Percentiles rank a stretch among this genome's conserved stretches.
These are phyloP conservation scores for Heliconius eleuchia DNA, from an alignment of 1,140 invertebrate species.

Conservation along the genomic window DNA sequence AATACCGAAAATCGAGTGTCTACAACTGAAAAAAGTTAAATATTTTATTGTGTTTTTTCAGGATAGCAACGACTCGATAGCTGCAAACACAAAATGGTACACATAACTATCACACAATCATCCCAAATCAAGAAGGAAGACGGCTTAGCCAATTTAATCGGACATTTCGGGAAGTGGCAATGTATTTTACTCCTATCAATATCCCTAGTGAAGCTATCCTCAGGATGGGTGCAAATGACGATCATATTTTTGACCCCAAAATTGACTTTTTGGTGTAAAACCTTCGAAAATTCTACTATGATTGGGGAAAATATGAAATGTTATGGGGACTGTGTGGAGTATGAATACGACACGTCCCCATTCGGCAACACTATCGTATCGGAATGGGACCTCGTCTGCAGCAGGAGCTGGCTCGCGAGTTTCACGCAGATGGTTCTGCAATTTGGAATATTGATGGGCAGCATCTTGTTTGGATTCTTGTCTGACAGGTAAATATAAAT, in stretches of 20 bases:
- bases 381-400: constrained; percentile 81
- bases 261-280: constrained; percentile 47
- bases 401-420: constrained; percentile 73
- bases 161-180: constrained; percentile 83
- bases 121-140: constrained; percentile 55
- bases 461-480: constrained; percentile 78
- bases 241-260: constrained; percentile 76
- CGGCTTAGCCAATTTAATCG: constrained; percentile 63
- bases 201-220: constrained; percentile 81
- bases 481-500: constrained; percentile 70
- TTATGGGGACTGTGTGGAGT: constrained; percentile 55
- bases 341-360: constrained; percentile 70
- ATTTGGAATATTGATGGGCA: constrained; percentile 80
- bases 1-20: no score
- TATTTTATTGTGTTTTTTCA: not conserved
- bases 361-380: constrained; percentile 79
- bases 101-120: constrained; percentile 34
- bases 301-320: constrained; percentile 54
- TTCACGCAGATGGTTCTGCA: constrained; percentile 79
- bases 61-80: not conserved
- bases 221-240: constrained; percentile 82
- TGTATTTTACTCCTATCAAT: constrained; percentile 76
- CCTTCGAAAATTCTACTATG: constrained; percentile 47
- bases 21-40: not conserved
- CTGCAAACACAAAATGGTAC: constrained; percentile 45